phyloP scores from a whole-genome alignment of 2,888 invertebrate species.

The Liodrosophila aerea region DNA sequence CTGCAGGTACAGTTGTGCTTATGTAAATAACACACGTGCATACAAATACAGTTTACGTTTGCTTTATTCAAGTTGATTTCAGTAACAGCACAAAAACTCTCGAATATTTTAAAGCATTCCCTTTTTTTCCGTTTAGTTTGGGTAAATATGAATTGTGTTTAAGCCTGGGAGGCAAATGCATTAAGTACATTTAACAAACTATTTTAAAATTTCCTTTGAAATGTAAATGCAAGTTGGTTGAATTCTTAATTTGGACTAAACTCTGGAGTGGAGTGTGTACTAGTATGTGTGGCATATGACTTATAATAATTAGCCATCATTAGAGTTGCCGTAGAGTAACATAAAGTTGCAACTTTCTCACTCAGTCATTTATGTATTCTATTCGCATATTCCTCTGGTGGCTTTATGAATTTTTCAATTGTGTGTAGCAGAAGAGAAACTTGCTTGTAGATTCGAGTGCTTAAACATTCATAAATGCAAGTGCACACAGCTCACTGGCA shows the following conservation, averaged over 20 bases:
- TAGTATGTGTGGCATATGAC: slow-evolving; percentile 30
- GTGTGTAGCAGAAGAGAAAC: slow-evolving; percentile 43
- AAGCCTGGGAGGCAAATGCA: no score
- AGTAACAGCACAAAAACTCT: neutral
- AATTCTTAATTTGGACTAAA: neutral
- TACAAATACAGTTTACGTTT: slow-evolving; percentile 54
- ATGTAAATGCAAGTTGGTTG: slow-evolving; percentile 11
- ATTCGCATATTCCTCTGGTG: slow-evolving; percentile 47
- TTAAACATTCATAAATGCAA: slow-evolving; percentile 75
- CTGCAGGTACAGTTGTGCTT: slow-evolving; percentile 21
- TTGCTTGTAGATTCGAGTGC: slow-evolving; percentile 52
- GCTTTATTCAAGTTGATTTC: slow-evolving; percentile 56
- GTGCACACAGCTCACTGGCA: slow-evolving; percentile 63
- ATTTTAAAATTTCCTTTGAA: slow-evolving; percentile 7
- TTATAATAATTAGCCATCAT: slow-evolving; percentile 65
- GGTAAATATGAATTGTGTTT: no score
- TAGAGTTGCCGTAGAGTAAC: slow-evolving; percentile 42
- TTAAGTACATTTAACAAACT: slow-evolving; percentile 4
- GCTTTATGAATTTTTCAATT: slow-evolving; percentile 73
- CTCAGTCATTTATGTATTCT: neutral
- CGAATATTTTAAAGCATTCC: neutral
- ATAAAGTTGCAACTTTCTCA: slow-evolving; percentile 24
- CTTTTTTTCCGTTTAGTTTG: no score
- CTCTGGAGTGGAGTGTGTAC: slow-evolving; percentile 19
- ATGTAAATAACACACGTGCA: slow-evolving; percentile 52